These are phyloP conservation scores for Agrotis segetum DNA, from an alignment of 2,888 invertebrate species.

Conservation along the genomic window DNA sequence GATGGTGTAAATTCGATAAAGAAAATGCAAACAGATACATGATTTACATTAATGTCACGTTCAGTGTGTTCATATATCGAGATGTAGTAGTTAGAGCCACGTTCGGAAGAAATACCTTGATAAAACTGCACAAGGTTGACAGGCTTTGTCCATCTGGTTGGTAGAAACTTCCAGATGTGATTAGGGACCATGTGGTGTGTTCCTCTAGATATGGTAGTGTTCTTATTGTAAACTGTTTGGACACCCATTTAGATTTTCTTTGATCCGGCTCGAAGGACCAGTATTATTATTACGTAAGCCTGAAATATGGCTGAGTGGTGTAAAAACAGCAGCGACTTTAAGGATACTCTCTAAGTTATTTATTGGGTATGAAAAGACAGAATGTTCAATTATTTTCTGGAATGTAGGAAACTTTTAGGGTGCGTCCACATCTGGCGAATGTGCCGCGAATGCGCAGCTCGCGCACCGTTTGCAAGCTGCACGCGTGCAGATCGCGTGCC, in stretches of 20 bases:
- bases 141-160: slow-evolving; percentile 25
- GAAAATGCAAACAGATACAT: slow-evolving; percentile 41
- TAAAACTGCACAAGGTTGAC: slow-evolving; percentile 38
- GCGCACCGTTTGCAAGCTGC: too few relatives aligned
- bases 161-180: background rate
- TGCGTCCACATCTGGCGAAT: too few relatives aligned
- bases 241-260: background rate
- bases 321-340: background rate
- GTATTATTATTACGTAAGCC: background rate
- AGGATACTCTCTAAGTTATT: background rate
- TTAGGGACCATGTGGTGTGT: background rate
- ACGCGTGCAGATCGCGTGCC: too few relatives aligned
- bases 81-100: slow-evolving; percentile 45
- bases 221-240: background rate
- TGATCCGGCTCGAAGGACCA: slow-evolving; percentile 20
- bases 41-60: slow-evolving; percentile 51
- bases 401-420: background rate
- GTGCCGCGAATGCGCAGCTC: too few relatives aligned
- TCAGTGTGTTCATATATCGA: slow-evolving; percentile 41
- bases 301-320: fast-evolving
- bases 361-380: background rate
- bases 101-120: slow-evolving; percentile 36
- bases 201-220: background rate
- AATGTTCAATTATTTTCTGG: too few relatives aligned
- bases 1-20: slow-evolving; percentile 40